Conservation (phyloP, 2,113 vertebrate genomes). For the Ranitomeya imitator region DNA sequence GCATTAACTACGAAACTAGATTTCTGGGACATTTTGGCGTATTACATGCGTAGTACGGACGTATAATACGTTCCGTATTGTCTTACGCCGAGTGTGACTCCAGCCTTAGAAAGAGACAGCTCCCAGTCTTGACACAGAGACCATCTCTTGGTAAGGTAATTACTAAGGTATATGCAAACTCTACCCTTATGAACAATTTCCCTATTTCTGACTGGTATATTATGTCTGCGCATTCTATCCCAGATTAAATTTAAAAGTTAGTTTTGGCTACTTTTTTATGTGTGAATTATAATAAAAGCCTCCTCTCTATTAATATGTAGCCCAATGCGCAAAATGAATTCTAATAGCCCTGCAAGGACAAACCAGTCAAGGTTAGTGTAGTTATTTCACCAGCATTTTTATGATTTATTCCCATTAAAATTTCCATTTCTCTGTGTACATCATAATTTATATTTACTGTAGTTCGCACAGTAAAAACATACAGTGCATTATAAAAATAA, state of each 20-base stretch:
- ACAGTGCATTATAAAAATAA: slow-evolving; percentile 31
- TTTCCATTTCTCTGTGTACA: slow-evolving; percentile 15
- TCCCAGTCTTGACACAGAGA: background rate
- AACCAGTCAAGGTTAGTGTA: slow-evolving; percentile 13
- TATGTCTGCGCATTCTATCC: background rate
- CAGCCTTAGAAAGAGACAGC: background rate
- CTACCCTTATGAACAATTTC: background rate
- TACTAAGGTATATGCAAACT: background rate
- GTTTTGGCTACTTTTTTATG: slow-evolving; percentile 20
- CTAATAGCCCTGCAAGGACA: slow-evolving; percentile 27
- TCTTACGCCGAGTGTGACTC: too few relatives aligned
- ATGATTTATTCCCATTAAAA: slow-evolving; percentile 43
- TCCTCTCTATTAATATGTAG: background rate
- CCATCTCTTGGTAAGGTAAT: background rate
- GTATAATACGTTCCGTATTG: too few relatives aligned
- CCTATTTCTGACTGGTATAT: background rate
- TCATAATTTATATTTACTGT: slow-evolving; percentile 34
- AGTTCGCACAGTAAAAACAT: slow-evolving; percentile 8
- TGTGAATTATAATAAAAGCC: background rate
- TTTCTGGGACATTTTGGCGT: too few relatives aligned
- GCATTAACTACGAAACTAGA: too few relatives aligned
- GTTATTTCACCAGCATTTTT: slow-evolving; percentile 27
- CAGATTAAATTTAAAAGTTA: background rate
- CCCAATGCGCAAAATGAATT: background rate
- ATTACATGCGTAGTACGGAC: too few relatives aligned